A percentile compares a stretch with the other conserved stretches of the same genome.
These are phyloP conservation scores for Tetramorium alpestre DNA, from an alignment of 1,140 invertebrate species.

Conservation along the genomic window DNA sequence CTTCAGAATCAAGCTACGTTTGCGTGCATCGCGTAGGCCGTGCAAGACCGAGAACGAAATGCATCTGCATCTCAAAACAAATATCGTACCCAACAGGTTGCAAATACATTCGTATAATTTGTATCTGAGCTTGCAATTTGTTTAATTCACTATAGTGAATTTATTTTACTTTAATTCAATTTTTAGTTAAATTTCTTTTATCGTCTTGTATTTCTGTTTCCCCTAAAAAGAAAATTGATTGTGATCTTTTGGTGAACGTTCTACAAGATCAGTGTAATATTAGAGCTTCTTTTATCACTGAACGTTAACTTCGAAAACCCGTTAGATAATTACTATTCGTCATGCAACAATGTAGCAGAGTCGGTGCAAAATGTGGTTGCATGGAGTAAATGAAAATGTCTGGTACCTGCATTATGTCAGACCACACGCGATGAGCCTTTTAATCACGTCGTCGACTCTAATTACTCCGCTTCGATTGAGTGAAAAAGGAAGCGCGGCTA, in stretches of 20 bases:
- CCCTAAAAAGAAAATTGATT: not conserved
- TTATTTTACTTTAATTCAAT: not conserved
- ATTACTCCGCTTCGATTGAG: conserved; percentile 32
- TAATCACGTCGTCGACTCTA: conserved; percentile 31
- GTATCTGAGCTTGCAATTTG: not conserved
- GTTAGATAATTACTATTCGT: conserved; percentile 26
- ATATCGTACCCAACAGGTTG: not conserved
- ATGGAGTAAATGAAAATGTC: conserved; percentile 20
- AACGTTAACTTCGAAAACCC: not conserved
- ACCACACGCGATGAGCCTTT: conserved; percentile 25
- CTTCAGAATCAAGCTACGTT: conserved; percentile 6
- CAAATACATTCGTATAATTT: not conserved
- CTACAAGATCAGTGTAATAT: not conserved
- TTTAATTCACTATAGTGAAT: not conserved
- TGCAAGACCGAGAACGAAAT: not conserved
- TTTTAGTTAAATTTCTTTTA: not conserved
- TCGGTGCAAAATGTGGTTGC: not conserved
- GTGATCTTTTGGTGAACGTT: not conserved
- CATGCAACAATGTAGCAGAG: not conserved
- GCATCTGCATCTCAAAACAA: conserved; percentile 14
- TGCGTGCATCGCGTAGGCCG: not conserved
- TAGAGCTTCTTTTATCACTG: not conserved
- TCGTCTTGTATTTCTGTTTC: not conserved
- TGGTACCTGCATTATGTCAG: not conserved
- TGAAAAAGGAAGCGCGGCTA: conserved; percentile 13